These are phyloP conservation scores for Atopsyche davidsoni DNA, from an alignment of 1,140 invertebrate genomes.

Conservation along the genomic window DNA sequence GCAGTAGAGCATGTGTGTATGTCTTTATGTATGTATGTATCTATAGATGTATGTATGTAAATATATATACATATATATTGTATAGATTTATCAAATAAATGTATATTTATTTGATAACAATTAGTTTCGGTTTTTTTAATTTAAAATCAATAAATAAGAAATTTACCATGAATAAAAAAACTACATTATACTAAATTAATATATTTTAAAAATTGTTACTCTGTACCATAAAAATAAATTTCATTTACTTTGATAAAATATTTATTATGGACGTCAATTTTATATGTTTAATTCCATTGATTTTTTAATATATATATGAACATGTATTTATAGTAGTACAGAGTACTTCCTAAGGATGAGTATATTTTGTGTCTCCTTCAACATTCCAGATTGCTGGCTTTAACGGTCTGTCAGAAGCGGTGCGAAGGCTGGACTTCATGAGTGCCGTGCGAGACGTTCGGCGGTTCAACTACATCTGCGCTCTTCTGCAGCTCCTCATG, in stretches of 20 bases:
- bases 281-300: background rate
- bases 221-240: no score
- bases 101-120: background rate
- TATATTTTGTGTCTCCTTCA: no score
- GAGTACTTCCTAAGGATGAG: no score
- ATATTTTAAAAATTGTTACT: no score
- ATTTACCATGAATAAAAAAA: background rate
- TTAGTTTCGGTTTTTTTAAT: background rate
- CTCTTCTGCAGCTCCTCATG: conserved; percentile 82
- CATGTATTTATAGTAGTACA: no score
- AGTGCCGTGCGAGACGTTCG: conserved; percentile 90
- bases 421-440: conserved; percentile 88
- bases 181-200: background rate
- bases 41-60: no score
- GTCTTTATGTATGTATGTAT: no score
- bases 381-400: conserved; percentile 84
- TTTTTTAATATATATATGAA: no score
- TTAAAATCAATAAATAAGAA: background rate
- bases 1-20: no score
- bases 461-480: conserved; percentile 94
- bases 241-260: no score
- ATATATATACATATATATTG: no score
- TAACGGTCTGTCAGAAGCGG: conserved; percentile 90
- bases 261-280: no score
- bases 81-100: background rate